These are phyloP conservation scores for Henricia sp. DNA, from an alignment of 53 echinoderm and acorn worm species.

Conservation along the genomic window DNA sequence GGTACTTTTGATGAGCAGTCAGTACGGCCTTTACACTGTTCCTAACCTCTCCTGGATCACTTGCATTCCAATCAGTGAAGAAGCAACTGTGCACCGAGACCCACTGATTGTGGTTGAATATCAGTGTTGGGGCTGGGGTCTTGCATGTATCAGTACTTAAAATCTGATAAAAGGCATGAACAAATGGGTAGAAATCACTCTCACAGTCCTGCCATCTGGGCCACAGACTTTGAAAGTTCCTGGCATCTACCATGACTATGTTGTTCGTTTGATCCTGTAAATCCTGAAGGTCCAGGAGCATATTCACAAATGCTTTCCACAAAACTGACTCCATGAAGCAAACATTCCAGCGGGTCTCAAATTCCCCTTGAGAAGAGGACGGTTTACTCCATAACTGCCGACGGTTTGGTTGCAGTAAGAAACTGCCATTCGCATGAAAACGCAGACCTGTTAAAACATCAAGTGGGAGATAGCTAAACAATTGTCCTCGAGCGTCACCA, in stretches of 20 bases:
- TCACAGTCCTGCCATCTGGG: slow-evolving; percentile 25
- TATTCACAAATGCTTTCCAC: slow-evolving; percentile 46
- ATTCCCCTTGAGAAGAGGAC: slow-evolving; percentile 36
- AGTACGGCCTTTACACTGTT: slow-evolving; percentile 11
- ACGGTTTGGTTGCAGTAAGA: slow-evolving; percentile 71
- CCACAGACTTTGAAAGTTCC: slow-evolving; percentile 62
- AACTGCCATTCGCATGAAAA: slow-evolving; percentile 86
- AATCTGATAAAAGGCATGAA: slow-evolving; percentile 44
- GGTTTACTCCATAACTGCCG: slow-evolving; percentile 58
- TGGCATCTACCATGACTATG: slow-evolving; percentile 17
- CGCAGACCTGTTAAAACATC: slow-evolving; percentile 71
- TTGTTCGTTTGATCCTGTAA: slow-evolving; percentile 49
- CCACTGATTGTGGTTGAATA: slow-evolving; percentile 38
- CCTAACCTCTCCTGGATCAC: background rate
- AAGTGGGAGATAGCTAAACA: slow-evolving; percentile 77
- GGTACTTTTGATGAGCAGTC: too few relatives aligned
- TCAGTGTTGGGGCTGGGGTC: background rate
- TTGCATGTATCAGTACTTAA: slow-evolving; percentile 9
- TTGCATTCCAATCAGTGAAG: slow-evolving; percentile 24
- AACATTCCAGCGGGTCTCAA: slow-evolving; percentile 63
- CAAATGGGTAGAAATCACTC: slow-evolving; percentile 56
- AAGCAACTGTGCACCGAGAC: slow-evolving; percentile 32
- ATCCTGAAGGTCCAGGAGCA: slow-evolving; percentile 40
- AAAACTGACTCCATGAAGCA: slow-evolving; percentile 64
- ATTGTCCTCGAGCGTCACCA: background rate